Conservation (phyloP, 1,140 invertebrate species). For the Pseudomyrmex flavicornis region DNA sequence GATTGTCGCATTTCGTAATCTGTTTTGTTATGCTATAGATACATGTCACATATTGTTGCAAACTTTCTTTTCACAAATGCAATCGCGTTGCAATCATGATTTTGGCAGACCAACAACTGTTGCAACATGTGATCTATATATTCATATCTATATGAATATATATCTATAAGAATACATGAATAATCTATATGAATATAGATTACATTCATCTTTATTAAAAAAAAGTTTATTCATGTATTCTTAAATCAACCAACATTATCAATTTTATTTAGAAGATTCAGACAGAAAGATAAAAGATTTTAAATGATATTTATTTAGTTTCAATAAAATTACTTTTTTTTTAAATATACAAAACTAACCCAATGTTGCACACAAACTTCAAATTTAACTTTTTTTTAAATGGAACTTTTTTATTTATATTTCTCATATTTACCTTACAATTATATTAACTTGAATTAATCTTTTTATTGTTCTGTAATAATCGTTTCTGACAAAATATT, state of each 20-base stretch:
- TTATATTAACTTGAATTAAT: background rate
- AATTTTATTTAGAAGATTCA: slow-evolving; percentile 35
- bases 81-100: slow-evolving; percentile 19
- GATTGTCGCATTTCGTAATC: background rate
- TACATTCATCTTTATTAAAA: too few species aligned
- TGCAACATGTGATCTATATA: slow-evolving; percentile 60
- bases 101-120: slow-evolving; percentile 64
- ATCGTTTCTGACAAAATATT: background rate
- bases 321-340: too few species aligned
- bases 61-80: slow-evolving; percentile 1
- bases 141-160: slow-evolving; percentile 60
- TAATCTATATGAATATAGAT: slow-evolving; percentile 6
- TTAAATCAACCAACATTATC: background rate
- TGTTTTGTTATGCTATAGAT: background rate
- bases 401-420: too few species aligned
- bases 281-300: slow-evolving; percentile 16
- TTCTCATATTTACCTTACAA: background rate
- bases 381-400: too few species aligned
- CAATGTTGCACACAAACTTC: too few species aligned
- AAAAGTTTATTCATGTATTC: slow-evolving; percentile 3
- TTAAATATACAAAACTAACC: too few species aligned
- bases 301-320: too few species aligned
- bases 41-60: slow-evolving; percentile 4
- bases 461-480: background rate
- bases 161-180: too few species aligned